phyloP scores from a whole-genome alignment of 2,797 vertebrate species.

The Champsocephalus gunnari region DNA sequence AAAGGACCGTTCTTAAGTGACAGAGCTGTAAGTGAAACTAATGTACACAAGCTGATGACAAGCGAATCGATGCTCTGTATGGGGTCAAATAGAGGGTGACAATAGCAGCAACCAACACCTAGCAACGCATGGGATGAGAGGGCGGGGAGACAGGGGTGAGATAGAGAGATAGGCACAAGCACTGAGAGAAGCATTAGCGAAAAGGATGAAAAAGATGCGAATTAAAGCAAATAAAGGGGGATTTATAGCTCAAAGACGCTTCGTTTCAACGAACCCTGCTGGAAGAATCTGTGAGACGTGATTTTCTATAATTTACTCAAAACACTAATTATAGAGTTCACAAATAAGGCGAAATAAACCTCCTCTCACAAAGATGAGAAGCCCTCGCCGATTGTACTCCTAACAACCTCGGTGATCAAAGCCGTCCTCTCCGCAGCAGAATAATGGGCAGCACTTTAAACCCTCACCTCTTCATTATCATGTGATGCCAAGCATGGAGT shows the following conservation, averaged over 20 bases:
- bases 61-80: conserved; percentile 19
- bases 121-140: conserved; percentile 30
- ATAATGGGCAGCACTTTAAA: conserved; percentile 68
- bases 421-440: conserved; percentile 39
- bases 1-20: conserved; percentile 25
- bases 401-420: conserved; percentile 65
- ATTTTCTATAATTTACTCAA: conserved; percentile 17
- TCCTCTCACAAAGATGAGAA: conserved; percentile 39
- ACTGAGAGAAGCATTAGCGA: conserved; percentile 4
- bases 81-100: conserved; percentile 33
- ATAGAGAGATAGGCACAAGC: conserved; percentile 1
- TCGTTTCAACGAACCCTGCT: conserved; percentile 7
- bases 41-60: conserved; percentile 25
- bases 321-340: conserved; percentile 43
- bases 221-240: conserved; percentile 19
- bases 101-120: conserved; percentile 39
- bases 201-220: conserved; percentile 18
- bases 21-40: conserved; percentile 39
- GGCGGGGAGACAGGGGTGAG: not conserved
- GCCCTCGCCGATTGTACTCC: conserved; percentile 42
- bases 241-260: conserved; percentile 11
- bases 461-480: conserved; percentile 69
- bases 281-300: conserved; percentile 25
- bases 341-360: conserved; percentile 20
- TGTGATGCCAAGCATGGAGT: conserved; percentile 65